Conservation (phyloP, 2,888 invertebrate genomes). For the Lithophane leautieri region DNA sequence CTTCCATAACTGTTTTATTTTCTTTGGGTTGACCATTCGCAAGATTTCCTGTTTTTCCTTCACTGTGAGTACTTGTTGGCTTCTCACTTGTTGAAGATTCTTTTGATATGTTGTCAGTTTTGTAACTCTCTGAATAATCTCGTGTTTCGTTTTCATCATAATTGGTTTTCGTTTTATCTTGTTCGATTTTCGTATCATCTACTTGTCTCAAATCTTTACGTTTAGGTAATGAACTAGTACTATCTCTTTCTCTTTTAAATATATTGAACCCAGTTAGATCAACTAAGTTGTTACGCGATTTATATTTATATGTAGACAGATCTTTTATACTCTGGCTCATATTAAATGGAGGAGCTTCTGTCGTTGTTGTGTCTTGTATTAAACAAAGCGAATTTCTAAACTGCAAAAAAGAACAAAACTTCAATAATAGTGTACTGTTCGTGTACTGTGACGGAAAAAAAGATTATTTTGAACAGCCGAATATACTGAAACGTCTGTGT, state of each 20-base stretch:
- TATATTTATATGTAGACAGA: not conserved
- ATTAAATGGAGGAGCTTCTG: not conserved
- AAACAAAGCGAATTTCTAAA: not conserved
- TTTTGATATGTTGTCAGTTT: not conserved
- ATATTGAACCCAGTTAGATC: conserved; percentile 46
- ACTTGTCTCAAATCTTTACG: not conserved
- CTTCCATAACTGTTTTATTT: conserved; percentile 5
- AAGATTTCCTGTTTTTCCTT: not conserved
- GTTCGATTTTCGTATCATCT: conserved; percentile 1
- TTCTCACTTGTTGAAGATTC: not conserved
- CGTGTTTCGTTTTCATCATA: not conserved
- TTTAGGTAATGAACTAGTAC: not conserved
- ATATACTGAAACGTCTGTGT: not conserved
- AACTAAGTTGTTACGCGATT: conserved; percentile 43
- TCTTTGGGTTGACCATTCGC: not conserved
- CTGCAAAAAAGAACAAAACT: conserved; percentile 16
- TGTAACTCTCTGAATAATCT: not conserved
- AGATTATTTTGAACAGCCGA: no score
- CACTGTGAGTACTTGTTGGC: not conserved
- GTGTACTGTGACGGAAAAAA: not conserved
- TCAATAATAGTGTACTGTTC: no score
- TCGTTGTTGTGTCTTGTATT: conserved; percentile 12
- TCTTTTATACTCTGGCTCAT: conserved; percentile 22
- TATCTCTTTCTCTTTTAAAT: conserved; percentile 23
- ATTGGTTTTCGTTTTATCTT: not conserved